A percentile compares a stretch with the other conserved stretches of the same genome.
Evolutionary conservation across 2,113 vertebrate species (phyloP).

Genomic region (Empidonax alnorum): DNA sequence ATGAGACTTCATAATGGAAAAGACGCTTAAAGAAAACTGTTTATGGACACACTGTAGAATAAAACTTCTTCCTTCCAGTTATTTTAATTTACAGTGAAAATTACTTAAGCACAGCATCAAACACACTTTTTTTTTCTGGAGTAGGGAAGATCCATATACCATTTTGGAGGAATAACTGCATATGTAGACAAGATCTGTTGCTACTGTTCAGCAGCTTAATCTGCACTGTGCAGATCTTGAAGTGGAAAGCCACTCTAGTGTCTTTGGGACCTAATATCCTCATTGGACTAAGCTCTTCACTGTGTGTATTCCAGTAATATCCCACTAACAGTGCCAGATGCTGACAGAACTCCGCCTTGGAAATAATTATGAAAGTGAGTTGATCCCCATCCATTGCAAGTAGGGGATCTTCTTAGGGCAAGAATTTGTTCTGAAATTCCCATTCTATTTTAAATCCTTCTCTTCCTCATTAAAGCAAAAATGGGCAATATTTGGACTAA

Average conservation of each 20-base stretch:
- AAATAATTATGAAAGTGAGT: not conserved
- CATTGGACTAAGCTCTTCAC: not conserved
- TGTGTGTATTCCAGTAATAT: not conserved
- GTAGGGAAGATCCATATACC: not conserved
- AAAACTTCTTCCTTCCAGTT: slow-evolving; percentile 15
- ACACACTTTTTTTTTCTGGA: not conserved
- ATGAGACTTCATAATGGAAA: slow-evolving; percentile 1
- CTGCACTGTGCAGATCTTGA: not conserved
- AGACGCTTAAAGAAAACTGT: not conserved
- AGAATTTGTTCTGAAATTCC: not conserved
- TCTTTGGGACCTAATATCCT: not conserved
- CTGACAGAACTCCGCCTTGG: not conserved
- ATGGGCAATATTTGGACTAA: not conserved
- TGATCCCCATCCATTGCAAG: not conserved
- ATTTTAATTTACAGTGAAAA: slow-evolving; percentile 19
- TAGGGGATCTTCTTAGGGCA: not conserved
- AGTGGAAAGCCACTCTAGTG: not conserved
- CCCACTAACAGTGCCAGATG: not conserved
- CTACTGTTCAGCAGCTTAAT: slow-evolving; percentile 14
- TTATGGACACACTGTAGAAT: not conserved
- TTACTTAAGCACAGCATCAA: not conserved
- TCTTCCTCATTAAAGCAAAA: not conserved
- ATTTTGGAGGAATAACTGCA: slow-evolving; percentile 11
- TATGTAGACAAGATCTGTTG: slow-evolving; percentile 26
- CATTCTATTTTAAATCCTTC: not conserved